Evolutionary conservation across 2,888 invertebrate genomes (phyloP), one percentile per base, ranked within the genome.

Genomic region (Auanema sp.): DNA sequence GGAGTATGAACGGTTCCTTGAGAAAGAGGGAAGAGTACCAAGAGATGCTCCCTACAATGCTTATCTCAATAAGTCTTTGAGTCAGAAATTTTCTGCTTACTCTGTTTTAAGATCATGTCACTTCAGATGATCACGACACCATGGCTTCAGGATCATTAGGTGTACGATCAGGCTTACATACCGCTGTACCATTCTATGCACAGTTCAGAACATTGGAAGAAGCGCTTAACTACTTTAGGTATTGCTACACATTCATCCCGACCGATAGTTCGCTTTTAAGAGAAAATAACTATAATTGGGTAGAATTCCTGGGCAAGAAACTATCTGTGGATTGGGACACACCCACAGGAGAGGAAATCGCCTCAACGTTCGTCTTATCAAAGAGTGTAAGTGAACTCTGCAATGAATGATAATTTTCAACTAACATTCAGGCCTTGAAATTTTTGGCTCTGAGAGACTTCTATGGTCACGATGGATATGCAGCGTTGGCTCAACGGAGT

Each of bases 401-500:
- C 14, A 33, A 14, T 16, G 14, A 16, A 5, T 40, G 16, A 21
- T 18, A 47, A 47, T 18, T 18, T 47, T 47, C 16, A 49, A 54
- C n/a, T n/a, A n/a, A n/a, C n/a, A n/a, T 74, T 23, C 62, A 79
- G 75, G 81, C 80, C 3, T 58, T 68, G 16, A 65, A 67, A 8
- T 81, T 81, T 61, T 42, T 81, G 10, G 71, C 78, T 12, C 70
- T 73, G 18, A 76, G 81, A 1, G 81, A 81, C 64, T 58, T 81
- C 23, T 73, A 72, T 49, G 72, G 77, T 0, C 65, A 77, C 51
- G 79, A 80, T 57, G 79, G 79, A 1, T 80, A 77, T 58, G 69
- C 78, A 4, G 76, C 79, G 14, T 67, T 77, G 24, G 79, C 76
- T n/a, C 75, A 75, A 58, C 61, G 76, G 43, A 69, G 70, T 25